These are phyloP conservation scores for Maniola hyperantus DNA, from an alignment of 2,888 invertebrate genomes.

Conservation along the genomic window DNA sequence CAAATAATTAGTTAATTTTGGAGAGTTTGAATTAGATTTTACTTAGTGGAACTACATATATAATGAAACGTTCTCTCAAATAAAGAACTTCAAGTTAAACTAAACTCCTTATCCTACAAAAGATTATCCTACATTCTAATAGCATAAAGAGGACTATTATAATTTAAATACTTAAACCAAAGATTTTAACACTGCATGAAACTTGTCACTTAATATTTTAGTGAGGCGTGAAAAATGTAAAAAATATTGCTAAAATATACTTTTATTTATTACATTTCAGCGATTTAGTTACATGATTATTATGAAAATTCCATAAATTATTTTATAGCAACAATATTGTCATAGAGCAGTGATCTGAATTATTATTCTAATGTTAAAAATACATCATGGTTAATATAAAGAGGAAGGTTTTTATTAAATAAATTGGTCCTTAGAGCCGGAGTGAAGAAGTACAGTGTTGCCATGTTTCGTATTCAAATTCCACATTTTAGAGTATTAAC, in stretches of 20 bases:
- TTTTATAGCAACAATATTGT: slow-evolving; percentile 13
- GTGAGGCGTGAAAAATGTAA: background rate
- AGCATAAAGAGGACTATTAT: too few relatives aligned
- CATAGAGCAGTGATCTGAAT: slow-evolving; percentile 7
- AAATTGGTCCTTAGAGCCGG: slow-evolving; percentile 14
- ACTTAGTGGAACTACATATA: too few relatives aligned
- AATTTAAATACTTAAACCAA: too few relatives aligned
- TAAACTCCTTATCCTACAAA: too few relatives aligned
- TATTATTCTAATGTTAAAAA: background rate
- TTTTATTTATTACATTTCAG: slow-evolving; percentile 2
- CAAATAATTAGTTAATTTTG: too few relatives aligned
- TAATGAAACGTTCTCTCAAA: too few relatives aligned
- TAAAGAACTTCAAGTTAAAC: too few relatives aligned
- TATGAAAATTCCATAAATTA: background rate
- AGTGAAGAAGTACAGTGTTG: background rate
- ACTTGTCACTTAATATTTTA: background rate
- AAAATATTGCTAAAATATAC: background rate
- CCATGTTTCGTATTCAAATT: background rate
- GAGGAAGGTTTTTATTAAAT: background rate
- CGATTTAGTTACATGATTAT: background rate
- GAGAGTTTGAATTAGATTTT: too few relatives aligned
- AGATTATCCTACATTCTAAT: too few relatives aligned
- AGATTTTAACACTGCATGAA: too few relatives aligned
- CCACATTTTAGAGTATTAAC: background rate
- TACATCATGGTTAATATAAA: background rate